Percentiles rank a stretch among this genome's conserved stretches.
phyloP scores from a whole-genome alignment of 2,113 vertebrate species.

The Thomomys bottae region DNA sequence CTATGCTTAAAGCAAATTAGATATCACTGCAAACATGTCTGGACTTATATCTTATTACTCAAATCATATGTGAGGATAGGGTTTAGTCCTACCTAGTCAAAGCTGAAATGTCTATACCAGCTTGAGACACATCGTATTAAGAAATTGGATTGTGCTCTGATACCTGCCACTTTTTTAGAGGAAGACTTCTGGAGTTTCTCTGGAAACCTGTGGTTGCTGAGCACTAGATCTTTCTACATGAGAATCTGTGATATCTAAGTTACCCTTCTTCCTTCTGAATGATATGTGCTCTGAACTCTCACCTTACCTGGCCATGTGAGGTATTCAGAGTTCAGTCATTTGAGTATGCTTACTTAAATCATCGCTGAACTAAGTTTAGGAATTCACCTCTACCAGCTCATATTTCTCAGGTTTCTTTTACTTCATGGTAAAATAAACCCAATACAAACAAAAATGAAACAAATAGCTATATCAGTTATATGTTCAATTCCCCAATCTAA shows the following conservation, averaged over 20 bases:
- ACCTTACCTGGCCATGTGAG: background rate
- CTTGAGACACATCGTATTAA: background rate
- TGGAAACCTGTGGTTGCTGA: background rate
- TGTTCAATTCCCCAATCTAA: slow-evolving; percentile 88
- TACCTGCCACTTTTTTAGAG: background rate
- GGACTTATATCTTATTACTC: background rate
- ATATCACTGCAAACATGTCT: background rate
- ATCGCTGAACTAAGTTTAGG: background rate
- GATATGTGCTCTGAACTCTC: background rate
- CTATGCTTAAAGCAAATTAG: background rate
- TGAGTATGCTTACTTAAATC: background rate
- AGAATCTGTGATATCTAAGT: background rate
- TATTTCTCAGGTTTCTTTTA: background rate
- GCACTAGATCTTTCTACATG: background rate
- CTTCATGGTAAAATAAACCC: slow-evolving; percentile 93
- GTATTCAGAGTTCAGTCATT: background rate
- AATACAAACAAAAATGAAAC: slow-evolving; percentile 91
- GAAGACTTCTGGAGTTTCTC: background rate
- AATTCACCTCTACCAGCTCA: background rate
- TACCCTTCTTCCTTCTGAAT: background rate
- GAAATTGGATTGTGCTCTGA: background rate
- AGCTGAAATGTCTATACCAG: background rate
- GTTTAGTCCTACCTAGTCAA: background rate
- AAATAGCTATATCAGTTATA: slow-evolving; percentile 88
- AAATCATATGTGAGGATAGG: background rate